Conservation (phyloP, 2,888 invertebrate species). For the Endotricha flammealis region DNA sequence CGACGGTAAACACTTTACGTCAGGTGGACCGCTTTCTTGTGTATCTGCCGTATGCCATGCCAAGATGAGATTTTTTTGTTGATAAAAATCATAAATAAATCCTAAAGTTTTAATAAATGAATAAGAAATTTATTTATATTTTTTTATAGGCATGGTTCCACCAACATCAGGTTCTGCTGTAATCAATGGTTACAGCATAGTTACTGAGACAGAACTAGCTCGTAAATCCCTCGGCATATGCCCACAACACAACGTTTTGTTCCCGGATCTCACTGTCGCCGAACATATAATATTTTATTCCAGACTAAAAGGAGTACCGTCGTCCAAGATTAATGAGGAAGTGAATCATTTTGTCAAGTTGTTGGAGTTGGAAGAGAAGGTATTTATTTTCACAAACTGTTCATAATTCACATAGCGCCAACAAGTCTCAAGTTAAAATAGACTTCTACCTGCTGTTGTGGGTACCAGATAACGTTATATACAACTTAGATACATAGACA, state of each 20-base stretch:
- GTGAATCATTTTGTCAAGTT: constrained; percentile 82
- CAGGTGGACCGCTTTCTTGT: not conserved
- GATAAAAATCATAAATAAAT: no score
- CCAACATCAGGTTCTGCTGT: constrained; percentile 85
- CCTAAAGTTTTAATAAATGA: no score
- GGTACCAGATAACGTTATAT: no score
- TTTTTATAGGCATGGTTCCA: constrained; percentile 79
- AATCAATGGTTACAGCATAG: constrained; percentile 85
- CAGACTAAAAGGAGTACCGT: constrained; percentile 81
- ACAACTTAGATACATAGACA: no score
- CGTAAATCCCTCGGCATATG: constrained; percentile 88
- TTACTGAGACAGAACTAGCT: constrained; percentile 81
- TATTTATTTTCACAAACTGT: no score
- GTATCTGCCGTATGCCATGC: not conserved
- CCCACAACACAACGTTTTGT: constrained; percentile 92
- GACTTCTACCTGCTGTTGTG: no score
- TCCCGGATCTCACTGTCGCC: constrained; percentile 88
- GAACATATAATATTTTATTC: constrained; percentile 92
- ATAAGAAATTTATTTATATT: no score
- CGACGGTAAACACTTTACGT: not conserved
- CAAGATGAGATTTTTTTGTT: no score
- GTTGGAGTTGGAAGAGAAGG: constrained; percentile 83
- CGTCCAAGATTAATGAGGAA: constrained; percentile 75
- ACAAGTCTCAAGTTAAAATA: no score
- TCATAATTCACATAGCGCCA: no score